Evolutionary conservation across 2,888 invertebrate genomes (phyloP), one percentile per base, ranked within the genome.

Genomic region (Pherbina coryleti): DNA sequence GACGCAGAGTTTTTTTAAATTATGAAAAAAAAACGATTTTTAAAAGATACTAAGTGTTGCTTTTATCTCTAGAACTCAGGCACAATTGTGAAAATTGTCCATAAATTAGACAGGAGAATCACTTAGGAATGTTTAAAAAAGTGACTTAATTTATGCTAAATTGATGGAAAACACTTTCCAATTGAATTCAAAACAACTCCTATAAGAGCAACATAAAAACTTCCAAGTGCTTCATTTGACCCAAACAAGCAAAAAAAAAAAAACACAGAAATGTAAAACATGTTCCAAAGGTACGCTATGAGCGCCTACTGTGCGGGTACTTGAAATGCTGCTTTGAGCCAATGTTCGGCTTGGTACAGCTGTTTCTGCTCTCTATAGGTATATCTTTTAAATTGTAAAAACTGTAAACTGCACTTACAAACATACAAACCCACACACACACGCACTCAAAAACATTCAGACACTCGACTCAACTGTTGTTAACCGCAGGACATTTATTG

Each of bases 401-500:
- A 49, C 25, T 49, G 1, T 67, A 22, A 25, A 34, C 9, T 3
- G 25, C 22, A 14, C 51, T 72, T 5, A 11, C 44, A 37, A 44
- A 37, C 22, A 2, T 5, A n/a, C 28, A 66, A 14, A 49, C 11
- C 8, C 14, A 67, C 28, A 2, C 14, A n/a, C 28, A 66, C 25
- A 49, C 11, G 19, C 14, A 67, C 28, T 17, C 14, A 2, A 14
- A 19, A 9, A 14, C 9, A 37, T 8, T 11, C 67, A 51, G 51
- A 22, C 28, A 49, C 51, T 69, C 51, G 22, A 49, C 25, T 51
- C 69, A 22, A n/a, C 4, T 5, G 11, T 17, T 44, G 67, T 14
- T 31, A 84, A 82, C 86, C 84, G 82, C 86, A 88, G 88, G 86
- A 86, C 84, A 88, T 86, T 84, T 82, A 84, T 82, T 82, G 80